Percentiles rank a stretch among this genome's conserved stretches.
These are phyloP conservation scores for Thamnophis elegans DNA, from an alignment of 2,797 vertebrate species.

Conservation along the genomic window DNA sequence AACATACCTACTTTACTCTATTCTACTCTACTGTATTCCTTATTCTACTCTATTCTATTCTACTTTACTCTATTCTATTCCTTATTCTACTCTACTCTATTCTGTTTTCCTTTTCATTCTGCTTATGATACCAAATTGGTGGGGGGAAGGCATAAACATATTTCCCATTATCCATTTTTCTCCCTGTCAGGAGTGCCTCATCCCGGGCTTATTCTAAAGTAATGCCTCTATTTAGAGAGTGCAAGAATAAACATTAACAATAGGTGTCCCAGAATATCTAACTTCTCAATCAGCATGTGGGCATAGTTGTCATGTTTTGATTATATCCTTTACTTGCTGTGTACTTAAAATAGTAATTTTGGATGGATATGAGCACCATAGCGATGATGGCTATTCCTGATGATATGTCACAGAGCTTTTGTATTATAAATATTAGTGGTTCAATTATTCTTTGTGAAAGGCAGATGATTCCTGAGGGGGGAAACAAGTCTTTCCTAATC, in stretches of 20 bases:
- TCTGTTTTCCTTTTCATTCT: background rate
- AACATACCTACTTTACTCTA: background rate
- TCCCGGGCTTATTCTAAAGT: background rate
- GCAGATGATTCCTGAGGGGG: no score
- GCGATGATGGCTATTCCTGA: background rate
- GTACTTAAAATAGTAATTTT: background rate
- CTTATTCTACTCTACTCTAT: no score
- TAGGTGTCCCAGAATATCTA: background rate
- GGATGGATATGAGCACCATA: background rate
- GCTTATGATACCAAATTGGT: background rate
- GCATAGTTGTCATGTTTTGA: background rate
- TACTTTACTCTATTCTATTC: no score
- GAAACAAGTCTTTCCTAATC: background rate
- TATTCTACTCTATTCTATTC: no score
- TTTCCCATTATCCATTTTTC: background rate
- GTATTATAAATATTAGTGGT: background rate
- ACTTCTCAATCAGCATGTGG: background rate
- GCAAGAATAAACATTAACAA: background rate
- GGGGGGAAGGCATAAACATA: no score
- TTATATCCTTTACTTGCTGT: background rate
- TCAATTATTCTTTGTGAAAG: background rate
- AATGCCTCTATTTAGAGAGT: no score
- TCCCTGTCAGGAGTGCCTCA: background rate
- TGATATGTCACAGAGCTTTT: background rate
- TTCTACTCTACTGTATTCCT: no score